Base-by-base conservation (phyloP, 2,888 invertebrate genomes). In the Oasisia sp. region DNA sequence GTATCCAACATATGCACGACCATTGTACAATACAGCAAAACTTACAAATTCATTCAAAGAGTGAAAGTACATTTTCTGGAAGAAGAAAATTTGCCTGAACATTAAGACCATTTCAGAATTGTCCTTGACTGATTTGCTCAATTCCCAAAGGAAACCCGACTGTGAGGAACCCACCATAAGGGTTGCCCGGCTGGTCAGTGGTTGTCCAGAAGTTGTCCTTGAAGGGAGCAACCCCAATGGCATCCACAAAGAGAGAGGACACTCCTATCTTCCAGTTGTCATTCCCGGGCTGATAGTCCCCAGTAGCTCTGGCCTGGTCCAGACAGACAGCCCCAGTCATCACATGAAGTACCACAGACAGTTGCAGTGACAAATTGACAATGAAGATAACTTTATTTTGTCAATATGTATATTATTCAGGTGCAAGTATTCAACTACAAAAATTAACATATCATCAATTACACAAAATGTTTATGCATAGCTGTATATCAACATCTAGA, bases 131-230 rank as follows among this genome's bases (percentile, higher is more conserved):
- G 0, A 74, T 74, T 74, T 74, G 7, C 7, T 74, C 27, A 7
- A 74, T 27, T n/a, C 74, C 14, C 27, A 27, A 74, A 74, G 74
- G 74, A 74, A 27, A 74, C 74, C 9, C 74, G 27, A 74, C n/a
- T 27, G 74, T 50, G 12, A 50, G 50, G 1, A 14, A 14, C 74
- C n/a, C 74, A 94, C 95, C 92, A 92, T 95, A 95, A 9, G 93
- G 93, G 92, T 95, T 95, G n/a, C 94, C 95, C 32, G 94, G 93
- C 92, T 95, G 95, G 32, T n/a, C 92, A n/a, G 93, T 93, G 9
- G 94, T 94, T 1, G 95, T 94, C 95, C 95, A 95, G 93, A 95
- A 95, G 32, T 94, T 95, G 93, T 95, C 95, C 93, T 95, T 95
- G 91, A 93, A 95, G 0, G 95, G 95, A 19, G 94, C 94, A 12